Conservation (phyloP, 1,140 invertebrate species). For the Nasonia giraulti region DNA sequence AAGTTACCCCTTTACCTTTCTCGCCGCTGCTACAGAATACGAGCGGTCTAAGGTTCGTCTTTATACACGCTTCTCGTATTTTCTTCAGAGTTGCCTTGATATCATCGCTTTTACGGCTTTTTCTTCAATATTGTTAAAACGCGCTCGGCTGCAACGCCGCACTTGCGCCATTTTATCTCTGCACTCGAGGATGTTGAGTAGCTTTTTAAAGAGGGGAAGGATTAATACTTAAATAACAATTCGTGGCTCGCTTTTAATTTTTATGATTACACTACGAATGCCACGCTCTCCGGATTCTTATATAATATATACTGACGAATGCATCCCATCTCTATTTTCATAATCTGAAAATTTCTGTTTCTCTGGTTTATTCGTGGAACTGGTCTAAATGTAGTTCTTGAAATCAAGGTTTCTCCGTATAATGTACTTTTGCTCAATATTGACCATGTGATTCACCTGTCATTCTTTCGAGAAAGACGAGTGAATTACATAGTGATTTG, state of each 20-base stretch:
- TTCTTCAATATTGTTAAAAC: not conserved
- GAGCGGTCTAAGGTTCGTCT: not conserved
- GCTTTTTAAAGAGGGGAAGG: not conserved
- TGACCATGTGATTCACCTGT: not conserved
- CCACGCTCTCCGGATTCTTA: no score
- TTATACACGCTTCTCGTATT: constrained; percentile 32
- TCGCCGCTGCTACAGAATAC: not conserved
- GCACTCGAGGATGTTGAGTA: not conserved
- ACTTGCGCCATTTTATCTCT: not conserved
- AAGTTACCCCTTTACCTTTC: not conserved
- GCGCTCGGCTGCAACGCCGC: not conserved
- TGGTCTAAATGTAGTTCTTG: no score
- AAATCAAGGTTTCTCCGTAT: no score
- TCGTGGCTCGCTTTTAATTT: not conserved
- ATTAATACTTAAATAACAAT: not conserved
- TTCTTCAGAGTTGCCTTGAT: constrained; percentile 21
- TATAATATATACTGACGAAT: no score
- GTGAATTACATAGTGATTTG: not conserved
- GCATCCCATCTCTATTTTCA: no score
- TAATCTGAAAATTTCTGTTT: not conserved
- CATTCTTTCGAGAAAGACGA: not conserved
- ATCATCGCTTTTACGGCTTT: constrained; percentile 8
- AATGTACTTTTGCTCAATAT: not conserved
- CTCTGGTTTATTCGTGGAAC: no score
- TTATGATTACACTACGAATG: no score